phyloP scores from a whole-genome alignment of 1,140 invertebrate genomes.

The Cepaea nemoralis region DNA sequence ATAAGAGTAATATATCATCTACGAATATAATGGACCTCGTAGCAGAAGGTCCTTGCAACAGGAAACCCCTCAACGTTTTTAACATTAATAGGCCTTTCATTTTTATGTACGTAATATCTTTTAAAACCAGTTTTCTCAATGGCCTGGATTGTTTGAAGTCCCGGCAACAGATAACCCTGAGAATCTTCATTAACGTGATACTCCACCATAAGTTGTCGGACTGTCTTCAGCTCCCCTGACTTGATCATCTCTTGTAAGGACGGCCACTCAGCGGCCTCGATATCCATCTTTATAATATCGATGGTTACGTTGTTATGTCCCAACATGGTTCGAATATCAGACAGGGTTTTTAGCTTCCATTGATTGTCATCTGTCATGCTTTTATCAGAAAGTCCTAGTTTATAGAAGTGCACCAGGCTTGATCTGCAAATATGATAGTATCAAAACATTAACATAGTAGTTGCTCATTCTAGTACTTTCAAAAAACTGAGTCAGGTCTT shows the following conservation, averaged over 20 bases:
- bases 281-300: constrained; percentile 32
- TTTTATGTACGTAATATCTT: constrained; percentile 29
- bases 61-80: not conserved
- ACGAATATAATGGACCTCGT: constrained; percentile 32
- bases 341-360: constrained; percentile 8
- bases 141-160: not conserved
- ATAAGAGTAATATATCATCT: too few relatives aligned
- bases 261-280: constrained; percentile 25
- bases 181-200: not conserved
- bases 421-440: too few relatives aligned
- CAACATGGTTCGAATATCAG: constrained; percentile 8
- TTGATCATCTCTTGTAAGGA: not conserved
- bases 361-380: not conserved
- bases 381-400: not conserved
- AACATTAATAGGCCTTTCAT: not conserved
- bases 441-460: too few relatives aligned
- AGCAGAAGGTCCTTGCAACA: not conserved
- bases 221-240: not conserved
- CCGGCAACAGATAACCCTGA: not conserved
- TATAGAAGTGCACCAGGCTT: not conserved
- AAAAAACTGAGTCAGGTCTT: too few relatives aligned
- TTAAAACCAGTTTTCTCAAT: not conserved
- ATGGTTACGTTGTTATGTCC: not conserved
- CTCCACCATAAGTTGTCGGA: constrained; percentile 19
- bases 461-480: too few relatives aligned